These are phyloP conservation scores for Bufotes viridis DNA, from an alignment of 2,797 vertebrate species.

Conservation along the genomic window DNA sequence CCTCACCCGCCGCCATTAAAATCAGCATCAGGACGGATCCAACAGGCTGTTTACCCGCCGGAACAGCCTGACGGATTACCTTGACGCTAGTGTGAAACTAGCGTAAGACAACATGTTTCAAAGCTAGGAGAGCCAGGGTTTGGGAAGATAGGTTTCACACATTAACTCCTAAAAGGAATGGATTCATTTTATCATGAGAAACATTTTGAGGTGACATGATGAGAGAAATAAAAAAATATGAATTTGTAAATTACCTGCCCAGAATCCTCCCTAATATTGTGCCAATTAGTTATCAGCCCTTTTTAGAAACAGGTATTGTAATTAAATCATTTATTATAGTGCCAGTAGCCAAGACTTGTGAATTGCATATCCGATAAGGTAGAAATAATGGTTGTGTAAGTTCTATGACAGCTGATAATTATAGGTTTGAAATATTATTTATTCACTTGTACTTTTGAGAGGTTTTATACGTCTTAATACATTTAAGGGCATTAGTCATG, in stretches of 20 bases:
- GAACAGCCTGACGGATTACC: no score
- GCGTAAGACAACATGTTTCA: no score
- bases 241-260: background rate
- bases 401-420: background rate
- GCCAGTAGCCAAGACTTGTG: background rate
- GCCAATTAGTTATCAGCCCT: background rate
- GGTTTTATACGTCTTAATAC: background rate
- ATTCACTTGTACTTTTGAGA: background rate
- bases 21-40: no score
- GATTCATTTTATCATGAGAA: no score
- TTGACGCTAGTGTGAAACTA: no score
- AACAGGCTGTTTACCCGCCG: no score
- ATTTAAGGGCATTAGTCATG: background rate
- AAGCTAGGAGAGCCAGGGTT: no score
- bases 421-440: background rate
- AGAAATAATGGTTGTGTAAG: background rate
- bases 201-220: no score
- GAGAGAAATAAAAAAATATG: no score
- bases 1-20: no score
- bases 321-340: background rate
- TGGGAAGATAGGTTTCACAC: no score
- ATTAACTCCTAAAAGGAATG: no score
- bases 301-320: background rate
- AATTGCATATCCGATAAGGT: background rate
- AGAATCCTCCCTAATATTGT: background rate